Percentiles rank a stretch among this genome's conserved stretches.
Evolutionary conservation across 2,888 invertebrate species (phyloP).

Genomic region (Xylota sylvarum): DNA sequence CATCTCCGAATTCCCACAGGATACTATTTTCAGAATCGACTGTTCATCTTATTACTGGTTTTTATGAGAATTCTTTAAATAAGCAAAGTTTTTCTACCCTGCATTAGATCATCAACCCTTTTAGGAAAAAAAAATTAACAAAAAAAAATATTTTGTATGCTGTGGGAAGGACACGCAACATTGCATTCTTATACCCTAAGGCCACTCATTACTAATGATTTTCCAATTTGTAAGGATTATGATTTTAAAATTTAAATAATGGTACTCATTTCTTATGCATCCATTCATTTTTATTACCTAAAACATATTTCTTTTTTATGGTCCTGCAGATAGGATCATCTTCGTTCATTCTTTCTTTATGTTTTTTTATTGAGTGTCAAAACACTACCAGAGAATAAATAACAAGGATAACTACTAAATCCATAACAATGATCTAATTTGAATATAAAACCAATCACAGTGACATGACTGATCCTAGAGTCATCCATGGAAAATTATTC

Average conservation of each 20-base stretch:
- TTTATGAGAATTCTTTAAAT: too few species aligned
- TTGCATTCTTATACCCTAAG: not conserved
- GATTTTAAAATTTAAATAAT: constrained; percentile 18
- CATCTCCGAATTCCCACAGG: too few species aligned
- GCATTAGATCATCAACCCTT: not conserved
- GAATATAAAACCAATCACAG: constrained; percentile 63
- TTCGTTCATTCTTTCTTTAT: not conserved
- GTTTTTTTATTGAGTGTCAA: constrained; percentile 50
- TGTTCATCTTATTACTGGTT: too few species aligned
- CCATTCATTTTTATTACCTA: constrained; percentile 40
- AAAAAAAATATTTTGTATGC: not conserved
- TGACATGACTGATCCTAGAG: constrained; percentile 24
- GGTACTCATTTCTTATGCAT: constrained; percentile 25
- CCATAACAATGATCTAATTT: constrained; percentile 37
- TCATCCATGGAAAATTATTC: constrained; percentile 34
- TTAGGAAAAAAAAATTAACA: not conserved
- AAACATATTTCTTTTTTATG: constrained; percentile 13
- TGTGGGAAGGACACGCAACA: not conserved
- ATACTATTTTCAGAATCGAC: too few species aligned
- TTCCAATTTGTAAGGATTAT: constrained; percentile 66
- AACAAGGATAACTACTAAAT: constrained; percentile 22
- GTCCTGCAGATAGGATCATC: constrained; percentile 21
- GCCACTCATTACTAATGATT: constrained; percentile 39
- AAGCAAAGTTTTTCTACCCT: too few species aligned
- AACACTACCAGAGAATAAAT: constrained; percentile 38